Evolutionary conservation across 35 echinoderm and acorn worm genomes (phyloP).

Genomic region (Strongylocentrotus purpuratus): DNA sequence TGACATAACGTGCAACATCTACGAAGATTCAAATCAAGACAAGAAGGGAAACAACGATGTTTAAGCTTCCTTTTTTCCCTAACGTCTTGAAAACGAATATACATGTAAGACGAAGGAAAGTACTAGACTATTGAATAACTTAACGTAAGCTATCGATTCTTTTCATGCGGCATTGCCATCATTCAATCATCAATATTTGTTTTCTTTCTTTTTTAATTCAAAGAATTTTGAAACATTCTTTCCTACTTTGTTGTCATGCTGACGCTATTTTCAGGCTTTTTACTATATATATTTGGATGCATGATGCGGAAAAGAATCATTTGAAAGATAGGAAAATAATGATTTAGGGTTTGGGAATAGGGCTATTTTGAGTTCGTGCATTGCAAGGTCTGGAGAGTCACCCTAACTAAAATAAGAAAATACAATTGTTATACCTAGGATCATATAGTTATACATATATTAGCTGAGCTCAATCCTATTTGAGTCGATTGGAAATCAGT

Average conservation of each 20-base stretch:
- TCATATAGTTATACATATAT: neutral
- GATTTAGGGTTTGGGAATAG: neutral
- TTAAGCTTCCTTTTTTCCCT: neutral
- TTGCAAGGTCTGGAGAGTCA: neutral
- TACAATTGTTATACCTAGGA: neutral
- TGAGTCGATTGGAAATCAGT: neutral
- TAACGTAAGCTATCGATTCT: neutral
- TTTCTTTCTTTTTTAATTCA: too few relatives aligned
- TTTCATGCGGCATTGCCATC: neutral
- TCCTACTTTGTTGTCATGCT: neutral
- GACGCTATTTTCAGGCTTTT: neutral
- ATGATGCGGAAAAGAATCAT: neutral
- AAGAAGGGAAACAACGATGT: neutral
- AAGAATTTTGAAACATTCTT: neutral
- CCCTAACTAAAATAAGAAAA: conserved; percentile 5
- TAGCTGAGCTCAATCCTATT: neutral
- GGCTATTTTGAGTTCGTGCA: neutral
- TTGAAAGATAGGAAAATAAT: neutral
- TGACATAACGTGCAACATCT: too few relatives aligned
- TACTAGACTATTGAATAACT: neutral
- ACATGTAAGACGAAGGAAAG: too few relatives aligned
- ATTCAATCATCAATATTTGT: neutral
- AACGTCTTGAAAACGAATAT: too few relatives aligned
- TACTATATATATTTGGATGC: neutral
- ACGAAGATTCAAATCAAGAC: neutral